Conservation (phyloP, 2,888 invertebrate genomes). For the Microchrysa polita region DNA sequence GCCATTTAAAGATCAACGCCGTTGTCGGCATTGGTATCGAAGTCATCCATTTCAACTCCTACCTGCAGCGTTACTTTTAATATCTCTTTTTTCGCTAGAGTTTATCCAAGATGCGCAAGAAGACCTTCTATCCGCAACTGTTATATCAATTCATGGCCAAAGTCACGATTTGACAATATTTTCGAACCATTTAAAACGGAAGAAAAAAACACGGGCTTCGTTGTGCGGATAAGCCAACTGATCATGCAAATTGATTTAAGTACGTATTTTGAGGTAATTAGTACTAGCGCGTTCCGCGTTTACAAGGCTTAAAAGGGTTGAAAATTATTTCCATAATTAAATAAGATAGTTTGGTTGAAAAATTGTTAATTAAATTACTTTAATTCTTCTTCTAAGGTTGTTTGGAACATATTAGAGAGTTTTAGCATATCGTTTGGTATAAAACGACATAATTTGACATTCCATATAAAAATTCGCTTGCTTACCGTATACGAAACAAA, state of each 20-base stretch:
- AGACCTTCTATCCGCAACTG: constrained; percentile 7
- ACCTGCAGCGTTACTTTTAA: constrained; percentile 1
- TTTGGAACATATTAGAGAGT: too few species aligned
- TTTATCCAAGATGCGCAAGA: neutral
- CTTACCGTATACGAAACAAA: too few species aligned
- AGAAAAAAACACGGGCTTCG: constrained; percentile 48
- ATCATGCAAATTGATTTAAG: constrained; percentile 47
- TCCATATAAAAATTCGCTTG: too few species aligned
- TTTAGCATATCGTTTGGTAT: too few species aligned
- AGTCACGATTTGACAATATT: constrained; percentile 66
- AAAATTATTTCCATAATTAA: too few species aligned
- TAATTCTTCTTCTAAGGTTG: too few species aligned
- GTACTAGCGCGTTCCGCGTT: neutral
- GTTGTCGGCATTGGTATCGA: constrained; percentile 4
- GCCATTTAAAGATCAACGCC: constrained; percentile 33
- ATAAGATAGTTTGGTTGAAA: too few species aligned
- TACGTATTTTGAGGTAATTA: neutral
- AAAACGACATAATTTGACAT: too few species aligned
- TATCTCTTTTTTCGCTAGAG: neutral
- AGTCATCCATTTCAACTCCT: constrained; percentile 16
- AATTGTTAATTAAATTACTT: too few species aligned
- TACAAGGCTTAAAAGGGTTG: too few species aligned
- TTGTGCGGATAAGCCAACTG: constrained; percentile 44
- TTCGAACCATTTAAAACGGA: constrained; percentile 26
- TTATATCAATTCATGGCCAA: constrained; percentile 46